Evolutionary conservation across 1,140 invertebrate genomes (phyloP).

Genomic region (Drepana arcuata): DNA sequence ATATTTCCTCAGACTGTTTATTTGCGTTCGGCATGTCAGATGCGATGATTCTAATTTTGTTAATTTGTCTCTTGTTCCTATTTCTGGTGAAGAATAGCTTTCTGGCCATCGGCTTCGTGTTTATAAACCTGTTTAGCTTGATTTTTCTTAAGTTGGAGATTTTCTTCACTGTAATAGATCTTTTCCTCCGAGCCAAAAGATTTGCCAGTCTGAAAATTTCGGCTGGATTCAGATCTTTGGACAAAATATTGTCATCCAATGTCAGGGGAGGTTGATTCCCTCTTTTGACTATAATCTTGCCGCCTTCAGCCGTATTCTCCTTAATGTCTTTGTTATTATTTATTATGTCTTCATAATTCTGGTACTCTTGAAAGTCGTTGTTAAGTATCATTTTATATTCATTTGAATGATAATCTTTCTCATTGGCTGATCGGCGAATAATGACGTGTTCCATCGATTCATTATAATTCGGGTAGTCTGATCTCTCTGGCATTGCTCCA

Average conservation of each 20-base stretch:
- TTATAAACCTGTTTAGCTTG: slow-evolving; percentile 36
- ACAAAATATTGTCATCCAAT: slow-evolving; percentile 23
- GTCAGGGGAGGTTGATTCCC: too few relatives aligned
- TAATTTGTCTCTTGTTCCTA: slow-evolving; percentile 42
- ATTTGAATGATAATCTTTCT: slow-evolving; percentile 23
- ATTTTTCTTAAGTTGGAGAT: slow-evolving; percentile 38
- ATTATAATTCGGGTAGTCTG: background rate
- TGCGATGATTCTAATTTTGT: slow-evolving; percentile 47
- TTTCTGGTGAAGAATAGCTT: slow-evolving; percentile 38
- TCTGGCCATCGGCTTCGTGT: slow-evolving; percentile 38
- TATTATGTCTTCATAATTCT: slow-evolving; percentile 23
- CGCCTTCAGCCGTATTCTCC: slow-evolving; percentile 6
- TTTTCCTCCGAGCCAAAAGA: slow-evolving; percentile 27
- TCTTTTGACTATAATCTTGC: too few relatives aligned
- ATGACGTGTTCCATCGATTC: slow-evolving; percentile 17
- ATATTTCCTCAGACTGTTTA: slow-evolving; percentile 20
- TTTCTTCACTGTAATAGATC: slow-evolving; percentile 27
- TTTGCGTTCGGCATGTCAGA: slow-evolving; percentile 18
- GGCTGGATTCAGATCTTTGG: slow-evolving; percentile 25
- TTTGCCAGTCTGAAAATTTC: slow-evolving; percentile 29
- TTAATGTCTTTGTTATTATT: slow-evolving; percentile 8
- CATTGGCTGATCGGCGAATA: slow-evolving; percentile 12
- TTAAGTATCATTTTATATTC: slow-evolving; percentile 26
- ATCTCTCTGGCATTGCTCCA: slow-evolving; percentile 1
- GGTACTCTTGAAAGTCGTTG: slow-evolving; percentile 12